Evolutionary conservation across 2,888 invertebrate genomes (phyloP).

Genomic region (Erynnis tages): DNA sequence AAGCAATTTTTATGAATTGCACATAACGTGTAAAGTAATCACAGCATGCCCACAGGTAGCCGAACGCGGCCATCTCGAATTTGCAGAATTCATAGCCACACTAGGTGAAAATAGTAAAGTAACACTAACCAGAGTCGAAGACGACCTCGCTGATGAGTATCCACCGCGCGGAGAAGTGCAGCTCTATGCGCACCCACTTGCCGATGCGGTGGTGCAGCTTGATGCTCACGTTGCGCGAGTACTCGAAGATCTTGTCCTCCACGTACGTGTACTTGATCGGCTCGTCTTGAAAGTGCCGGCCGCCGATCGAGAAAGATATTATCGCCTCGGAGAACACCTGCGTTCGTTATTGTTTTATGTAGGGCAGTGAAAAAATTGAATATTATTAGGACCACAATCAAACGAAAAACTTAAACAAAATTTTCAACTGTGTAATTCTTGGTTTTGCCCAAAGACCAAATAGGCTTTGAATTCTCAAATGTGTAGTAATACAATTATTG

Average conservation of each 20-base stretch:
- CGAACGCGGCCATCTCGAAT: too few relatives aligned
- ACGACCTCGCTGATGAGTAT: conserved; percentile 94
- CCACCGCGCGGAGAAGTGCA: conserved; percentile 92
- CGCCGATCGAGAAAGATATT: conserved; percentile 91
- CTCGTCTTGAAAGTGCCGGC: conserved; percentile 88
- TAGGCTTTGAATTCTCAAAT: too few relatives aligned
- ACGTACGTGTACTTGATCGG: conserved; percentile 87
- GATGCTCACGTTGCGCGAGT: conserved; percentile 90
- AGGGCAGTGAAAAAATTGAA: too few relatives aligned
- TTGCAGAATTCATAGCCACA: too few relatives aligned
- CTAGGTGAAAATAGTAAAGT: not conserved
- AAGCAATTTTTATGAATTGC: too few relatives aligned
- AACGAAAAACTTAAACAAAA: too few relatives aligned
- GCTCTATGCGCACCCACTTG: conserved; percentile 88
- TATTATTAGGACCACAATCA: too few relatives aligned
- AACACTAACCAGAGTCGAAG: conserved; percentile 87
- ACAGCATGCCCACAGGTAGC: too few relatives aligned
- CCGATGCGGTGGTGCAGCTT: conserved; percentile 91
- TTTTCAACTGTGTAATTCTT: too few relatives aligned
- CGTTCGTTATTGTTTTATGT: not conserved
- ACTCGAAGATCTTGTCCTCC: conserved; percentile 90
- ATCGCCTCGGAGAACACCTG: conserved; percentile 91
- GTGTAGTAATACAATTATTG: too few relatives aligned
- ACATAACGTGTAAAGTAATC: too few relatives aligned
- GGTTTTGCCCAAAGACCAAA: too few relatives aligned